These are phyloP conservation scores for Trichogramma pretiosum DNA, from an alignment of 1,140 invertebrate genomes.

Conservation along the genomic window DNA sequence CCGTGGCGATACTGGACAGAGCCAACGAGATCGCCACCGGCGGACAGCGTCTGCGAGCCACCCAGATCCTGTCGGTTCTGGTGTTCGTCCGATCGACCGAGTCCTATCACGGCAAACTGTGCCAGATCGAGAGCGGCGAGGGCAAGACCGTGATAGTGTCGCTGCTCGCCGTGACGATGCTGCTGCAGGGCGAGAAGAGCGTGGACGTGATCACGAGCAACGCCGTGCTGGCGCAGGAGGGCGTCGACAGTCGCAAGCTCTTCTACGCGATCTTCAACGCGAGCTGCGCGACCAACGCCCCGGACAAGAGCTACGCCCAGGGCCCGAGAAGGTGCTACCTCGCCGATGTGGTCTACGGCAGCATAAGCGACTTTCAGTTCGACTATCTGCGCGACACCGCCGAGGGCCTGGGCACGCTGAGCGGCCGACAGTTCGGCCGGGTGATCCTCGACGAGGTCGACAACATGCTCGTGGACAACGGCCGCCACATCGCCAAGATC, in stretches of 20 bases:
- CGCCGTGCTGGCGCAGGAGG: constrained; percentile 25
- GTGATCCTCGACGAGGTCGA: constrained; percentile 38
- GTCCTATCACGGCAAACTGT: constrained; percentile 7
- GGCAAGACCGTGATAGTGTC: constrained; percentile 30
- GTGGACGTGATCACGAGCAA: constrained; percentile 32
- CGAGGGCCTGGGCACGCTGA: constrained; percentile 23
- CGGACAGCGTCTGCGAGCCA: constrained; percentile 6
- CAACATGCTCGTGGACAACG: constrained; percentile 37
- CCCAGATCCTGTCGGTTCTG: constrained; percentile 17
- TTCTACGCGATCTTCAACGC: constrained; percentile 28
- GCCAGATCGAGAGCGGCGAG: constrained; percentile 24
- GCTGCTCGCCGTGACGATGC: constrained; percentile 21
- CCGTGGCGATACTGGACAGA: constrained; percentile 15
- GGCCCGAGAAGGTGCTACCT: constrained; percentile 19
- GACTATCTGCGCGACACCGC: constrained; percentile 26
- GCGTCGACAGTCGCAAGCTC: constrained; percentile 17
- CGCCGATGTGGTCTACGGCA: constrained; percentile 28
- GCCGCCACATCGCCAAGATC: constrained; percentile 32
- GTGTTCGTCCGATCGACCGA: constrained; percentile 2
- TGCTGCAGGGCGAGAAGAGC: constrained; percentile 18
- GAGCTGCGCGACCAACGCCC: constrained; percentile 24
- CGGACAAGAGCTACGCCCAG: constrained; percentile 23
- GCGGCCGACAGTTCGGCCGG: constrained; percentile 23
- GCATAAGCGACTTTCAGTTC: constrained; percentile 29
- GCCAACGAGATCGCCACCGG: constrained; percentile 16